A percentile compares a stretch with the other conserved stretches of the same genome.
These are phyloP conservation scores for Eristalinus aeneus DNA, from an alignment of 2,888 invertebrate species.

Conservation along the genomic window DNA sequence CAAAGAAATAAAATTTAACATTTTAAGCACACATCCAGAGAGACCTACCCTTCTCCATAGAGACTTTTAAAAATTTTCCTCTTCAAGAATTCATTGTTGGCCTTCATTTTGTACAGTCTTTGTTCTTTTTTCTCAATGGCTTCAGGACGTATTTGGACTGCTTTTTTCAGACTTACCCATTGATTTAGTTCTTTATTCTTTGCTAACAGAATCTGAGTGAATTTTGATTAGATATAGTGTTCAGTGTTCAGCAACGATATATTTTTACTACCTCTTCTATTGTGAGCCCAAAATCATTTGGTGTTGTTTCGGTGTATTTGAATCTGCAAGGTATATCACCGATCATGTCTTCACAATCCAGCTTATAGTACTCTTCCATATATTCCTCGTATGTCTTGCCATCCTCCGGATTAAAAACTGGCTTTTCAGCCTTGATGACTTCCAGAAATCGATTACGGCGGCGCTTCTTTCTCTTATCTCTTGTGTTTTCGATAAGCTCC, in stretches of 20 bases:
- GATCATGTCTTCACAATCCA: conserved; percentile 97
- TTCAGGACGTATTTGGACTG: conserved; percentile 89
- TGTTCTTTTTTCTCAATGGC: conserved; percentile 91
- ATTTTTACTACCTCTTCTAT: conserved; percentile 89
- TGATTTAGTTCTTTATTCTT: conserved; percentile 96
- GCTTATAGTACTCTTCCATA: conserved; percentile 95
- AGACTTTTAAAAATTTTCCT: conserved; percentile 90
- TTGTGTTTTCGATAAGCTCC: conserved; percentile 83
- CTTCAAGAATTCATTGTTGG: conserved; percentile 87
- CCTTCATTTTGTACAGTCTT: conserved; percentile 87
- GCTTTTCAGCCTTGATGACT: conserved; percentile 88
- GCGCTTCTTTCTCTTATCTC: conserved; percentile 83
- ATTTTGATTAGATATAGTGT: not conserved
- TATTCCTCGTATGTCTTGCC: conserved; percentile 91
- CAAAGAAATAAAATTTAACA: conserved; percentile 2
- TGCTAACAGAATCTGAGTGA: conserved; percentile 90
- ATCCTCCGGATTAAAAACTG: conserved; percentile 89
- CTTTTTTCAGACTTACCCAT: conserved; percentile 96
- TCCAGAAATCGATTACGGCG: conserved; percentile 89
- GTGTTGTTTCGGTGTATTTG: conserved; percentile 93
- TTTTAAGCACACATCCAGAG: conserved; percentile 3
- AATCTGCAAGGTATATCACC: conserved; percentile 95
- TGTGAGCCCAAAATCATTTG: conserved; percentile 95
- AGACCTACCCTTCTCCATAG: conserved; percentile 81
- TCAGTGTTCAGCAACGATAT: conserved; percentile 5